Evolutionary conservation across 1,140 invertebrate genomes (phyloP).

Genomic region (Drosophila watanabei): DNA sequence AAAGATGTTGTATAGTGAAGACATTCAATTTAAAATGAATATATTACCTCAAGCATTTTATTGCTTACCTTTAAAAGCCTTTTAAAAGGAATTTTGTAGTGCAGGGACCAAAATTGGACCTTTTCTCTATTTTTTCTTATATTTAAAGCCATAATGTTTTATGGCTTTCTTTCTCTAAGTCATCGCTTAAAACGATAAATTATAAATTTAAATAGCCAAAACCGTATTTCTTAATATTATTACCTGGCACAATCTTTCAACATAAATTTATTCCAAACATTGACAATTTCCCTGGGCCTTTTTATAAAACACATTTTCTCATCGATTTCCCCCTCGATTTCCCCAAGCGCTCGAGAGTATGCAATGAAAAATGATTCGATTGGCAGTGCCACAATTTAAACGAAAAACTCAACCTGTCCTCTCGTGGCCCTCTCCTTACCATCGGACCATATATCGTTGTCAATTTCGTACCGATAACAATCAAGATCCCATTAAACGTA

Average conservation of each 20-base stretch:
- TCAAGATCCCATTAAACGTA: conserved; percentile 49
- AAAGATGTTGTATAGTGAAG: too few relatives aligned
- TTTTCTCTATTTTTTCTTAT: too few relatives aligned
- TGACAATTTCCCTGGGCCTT: conserved; percentile 2
- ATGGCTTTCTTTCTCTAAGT: too few relatives aligned
- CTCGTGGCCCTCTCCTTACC: conserved; percentile 4
- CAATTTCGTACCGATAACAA: conserved; percentile 39
- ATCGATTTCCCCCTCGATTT: conserved; percentile 3
- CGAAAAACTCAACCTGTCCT: conserved; percentile 11
- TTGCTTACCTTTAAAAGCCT: too few relatives aligned
- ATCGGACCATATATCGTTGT: conserved; percentile 47
- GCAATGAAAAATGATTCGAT: conserved; percentile 31
- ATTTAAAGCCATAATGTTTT: too few relatives aligned
- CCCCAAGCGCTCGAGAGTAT: conserved; percentile 15
- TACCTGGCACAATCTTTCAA: not conserved
- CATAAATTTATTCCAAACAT: conserved; percentile 6
- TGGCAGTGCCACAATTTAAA: conserved; percentile 24
- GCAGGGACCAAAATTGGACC: too few relatives aligned
- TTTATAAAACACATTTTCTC: conserved; percentile 1
- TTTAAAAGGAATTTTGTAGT: too few relatives aligned
- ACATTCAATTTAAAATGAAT: too few relatives aligned
- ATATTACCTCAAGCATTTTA: too few relatives aligned
- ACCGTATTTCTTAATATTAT: not conserved
- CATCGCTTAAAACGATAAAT: too few relatives aligned
- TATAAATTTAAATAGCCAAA: not conserved